Conservation (phyloP, 2,113 vertebrate genomes). For the Galbula dea region DNA sequence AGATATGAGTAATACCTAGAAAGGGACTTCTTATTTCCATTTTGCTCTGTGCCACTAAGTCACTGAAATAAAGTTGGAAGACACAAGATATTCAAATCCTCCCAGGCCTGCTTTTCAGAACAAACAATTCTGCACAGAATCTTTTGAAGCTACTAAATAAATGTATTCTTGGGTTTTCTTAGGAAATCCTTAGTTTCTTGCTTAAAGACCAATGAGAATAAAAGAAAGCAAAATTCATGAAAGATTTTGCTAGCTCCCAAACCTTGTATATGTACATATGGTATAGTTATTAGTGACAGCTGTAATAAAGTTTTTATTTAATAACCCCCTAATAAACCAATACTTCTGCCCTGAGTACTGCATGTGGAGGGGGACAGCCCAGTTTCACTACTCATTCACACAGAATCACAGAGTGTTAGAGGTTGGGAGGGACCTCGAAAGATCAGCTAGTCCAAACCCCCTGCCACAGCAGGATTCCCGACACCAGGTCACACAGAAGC, state of each 20-base stretch:
- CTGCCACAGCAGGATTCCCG: too few species aligned
- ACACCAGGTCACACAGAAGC: too few species aligned
- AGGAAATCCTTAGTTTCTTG: background rate
- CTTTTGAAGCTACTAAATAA: background rate
- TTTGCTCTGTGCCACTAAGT: background rate
- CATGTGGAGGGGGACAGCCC: background rate
- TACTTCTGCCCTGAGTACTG: background rate
- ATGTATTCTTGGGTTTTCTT: background rate
- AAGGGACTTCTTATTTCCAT: background rate
- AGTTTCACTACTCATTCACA: fast-evolving
- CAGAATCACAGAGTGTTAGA: too few species aligned
- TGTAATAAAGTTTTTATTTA: background rate
- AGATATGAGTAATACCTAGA: background rate
- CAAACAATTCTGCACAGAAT: background rate
- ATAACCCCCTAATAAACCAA: background rate
- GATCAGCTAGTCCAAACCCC: too few species aligned
- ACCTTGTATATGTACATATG: background rate
- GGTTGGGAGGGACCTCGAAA: too few species aligned
- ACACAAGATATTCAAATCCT: background rate
- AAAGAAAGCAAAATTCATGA: background rate
- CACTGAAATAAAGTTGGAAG: background rate
- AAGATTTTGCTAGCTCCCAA: background rate
- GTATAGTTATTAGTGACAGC: background rate
- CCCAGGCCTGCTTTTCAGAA: background rate
- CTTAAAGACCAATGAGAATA: background rate